Evolutionary conservation across 1,140 invertebrate species (phyloP).

Genomic region (Drosophila pandora): DNA sequence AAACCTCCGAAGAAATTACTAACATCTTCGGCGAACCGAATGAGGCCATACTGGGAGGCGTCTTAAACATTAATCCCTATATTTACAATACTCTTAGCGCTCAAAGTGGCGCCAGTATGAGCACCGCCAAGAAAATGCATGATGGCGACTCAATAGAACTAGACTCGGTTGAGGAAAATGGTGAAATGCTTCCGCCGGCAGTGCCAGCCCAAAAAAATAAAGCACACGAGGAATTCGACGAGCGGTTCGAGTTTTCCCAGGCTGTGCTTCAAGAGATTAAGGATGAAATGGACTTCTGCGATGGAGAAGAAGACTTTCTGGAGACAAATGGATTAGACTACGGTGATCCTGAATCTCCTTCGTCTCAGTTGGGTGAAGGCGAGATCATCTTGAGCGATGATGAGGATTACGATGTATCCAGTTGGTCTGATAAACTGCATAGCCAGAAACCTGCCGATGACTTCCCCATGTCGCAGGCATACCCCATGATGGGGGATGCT

Average conservation of each 20-base stretch:
- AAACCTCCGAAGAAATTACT: slow-evolving; percentile 45
- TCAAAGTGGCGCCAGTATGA: not conserved
- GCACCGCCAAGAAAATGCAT: slow-evolving; percentile 8
- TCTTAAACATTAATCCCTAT: slow-evolving; percentile 53
- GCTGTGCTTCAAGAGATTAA: slow-evolving; percentile 65
- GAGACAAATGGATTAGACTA: not conserved
- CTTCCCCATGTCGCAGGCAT: slow-evolving; percentile 42
- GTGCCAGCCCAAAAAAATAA: not conserved
- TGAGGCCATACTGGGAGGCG: slow-evolving; percentile 40
- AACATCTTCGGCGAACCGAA: slow-evolving; percentile 71
- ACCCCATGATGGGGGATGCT: slow-evolving; percentile 23
- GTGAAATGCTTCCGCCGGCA: not conserved
- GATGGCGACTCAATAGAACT: slow-evolving; percentile 61
- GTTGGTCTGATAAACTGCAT: slow-evolving; percentile 70
- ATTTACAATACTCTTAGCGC: slow-evolving; percentile 37
- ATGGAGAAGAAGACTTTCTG: slow-evolving; percentile 15
- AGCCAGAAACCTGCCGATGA: slow-evolving; percentile 47
- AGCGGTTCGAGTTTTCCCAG: slow-evolving; percentile 55
- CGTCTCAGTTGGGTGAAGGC: slow-evolving; percentile 19
- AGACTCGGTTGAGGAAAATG: not conserved
- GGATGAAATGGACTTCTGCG: slow-evolving; percentile 55
- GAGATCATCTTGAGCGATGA: slow-evolving; percentile 55
- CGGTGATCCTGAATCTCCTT: not conserved
- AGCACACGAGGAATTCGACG: slow-evolving; percentile 46
- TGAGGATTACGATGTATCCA: slow-evolving; percentile 61